Evolutionary conservation across 2,797 vertebrate genomes (phyloP).

Genomic region (Anguilla pacifica): DNA sequence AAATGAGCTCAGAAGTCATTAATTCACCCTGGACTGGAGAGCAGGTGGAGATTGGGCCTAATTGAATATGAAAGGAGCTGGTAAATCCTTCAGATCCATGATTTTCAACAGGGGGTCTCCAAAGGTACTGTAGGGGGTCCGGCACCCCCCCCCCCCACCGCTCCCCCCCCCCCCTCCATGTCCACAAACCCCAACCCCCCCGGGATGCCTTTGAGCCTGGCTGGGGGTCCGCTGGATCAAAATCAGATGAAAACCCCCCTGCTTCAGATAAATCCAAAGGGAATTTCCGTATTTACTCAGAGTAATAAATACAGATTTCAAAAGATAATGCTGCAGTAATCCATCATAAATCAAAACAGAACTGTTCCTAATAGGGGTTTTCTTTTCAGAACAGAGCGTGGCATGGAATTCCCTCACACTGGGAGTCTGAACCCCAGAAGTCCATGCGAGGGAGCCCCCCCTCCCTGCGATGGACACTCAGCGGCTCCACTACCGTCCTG

Average conservation of each 20-base stretch:
- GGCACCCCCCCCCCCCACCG: too few relatives aligned
- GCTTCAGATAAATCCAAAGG: background rate
- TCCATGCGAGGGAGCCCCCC: background rate
- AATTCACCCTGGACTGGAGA: background rate
- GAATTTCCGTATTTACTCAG: background rate
- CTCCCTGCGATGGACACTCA: background rate
- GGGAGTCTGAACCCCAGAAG: background rate
- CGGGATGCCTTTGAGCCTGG: background rate
- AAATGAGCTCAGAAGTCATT: background rate
- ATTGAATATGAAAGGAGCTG: conserved; percentile 7
- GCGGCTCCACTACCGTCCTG: background rate
- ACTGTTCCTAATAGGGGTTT: background rate
- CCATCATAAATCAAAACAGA: background rate
- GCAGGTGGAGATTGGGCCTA: background rate
- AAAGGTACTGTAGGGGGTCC: background rate
- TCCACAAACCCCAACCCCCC: too few relatives aligned
- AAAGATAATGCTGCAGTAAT: background rate
- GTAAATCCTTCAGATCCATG: background rate
- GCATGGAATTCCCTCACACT: background rate
- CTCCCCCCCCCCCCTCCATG: too few relatives aligned
- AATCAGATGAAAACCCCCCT: background rate
- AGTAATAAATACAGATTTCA: background rate
- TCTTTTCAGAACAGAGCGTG: background rate
- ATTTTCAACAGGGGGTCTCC: background rate
- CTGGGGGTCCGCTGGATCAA: background rate